Evolutionary conservation across 2,888 invertebrate species (phyloP).

Genomic region (Drosophila pseudotalamancana): DNA sequence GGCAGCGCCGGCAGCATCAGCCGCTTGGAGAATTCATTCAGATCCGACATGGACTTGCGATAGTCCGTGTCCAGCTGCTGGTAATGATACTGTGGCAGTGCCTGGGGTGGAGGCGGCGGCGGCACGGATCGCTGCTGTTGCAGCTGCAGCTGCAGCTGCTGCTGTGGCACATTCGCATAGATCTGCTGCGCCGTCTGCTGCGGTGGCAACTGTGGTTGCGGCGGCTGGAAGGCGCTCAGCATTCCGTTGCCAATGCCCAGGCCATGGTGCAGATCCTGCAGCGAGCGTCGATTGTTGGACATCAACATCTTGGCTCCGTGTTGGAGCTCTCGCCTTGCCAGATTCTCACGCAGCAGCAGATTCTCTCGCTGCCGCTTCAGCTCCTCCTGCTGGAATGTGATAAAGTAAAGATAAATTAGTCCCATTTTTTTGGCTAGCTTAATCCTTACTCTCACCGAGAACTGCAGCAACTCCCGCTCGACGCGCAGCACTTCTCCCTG

Average conservation of each 20-base stretch:
- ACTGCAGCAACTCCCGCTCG: slow-evolving; percentile 90
- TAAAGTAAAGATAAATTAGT: neutral
- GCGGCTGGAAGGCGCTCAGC: slow-evolving; percentile 56
- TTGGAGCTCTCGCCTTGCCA: slow-evolving; percentile 85
- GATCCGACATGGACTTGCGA: slow-evolving; percentile 86
- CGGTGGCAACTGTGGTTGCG: slow-evolving; percentile 38
- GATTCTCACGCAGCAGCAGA: slow-evolving; percentile 87
- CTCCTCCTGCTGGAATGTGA: slow-evolving; percentile 88
- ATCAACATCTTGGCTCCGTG: slow-evolving; percentile 84
- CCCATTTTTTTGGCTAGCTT: neutral
- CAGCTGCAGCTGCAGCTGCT: slow-evolving; percentile 39
- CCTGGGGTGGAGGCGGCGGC: slow-evolving; percentile 57
- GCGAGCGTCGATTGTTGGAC: slow-evolving; percentile 86
- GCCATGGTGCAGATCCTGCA: slow-evolving; percentile 86
- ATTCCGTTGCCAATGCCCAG: slow-evolving; percentile 64
- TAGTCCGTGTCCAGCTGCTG: slow-evolving; percentile 85
- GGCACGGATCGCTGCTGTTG: slow-evolving; percentile 64
- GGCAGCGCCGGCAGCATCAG: slow-evolving; percentile 81
- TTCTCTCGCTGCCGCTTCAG: slow-evolving; percentile 90
- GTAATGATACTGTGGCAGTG: slow-evolving; percentile 76
- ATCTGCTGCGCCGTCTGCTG: slow-evolving; percentile 57
- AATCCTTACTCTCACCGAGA: slow-evolving; percentile 54
- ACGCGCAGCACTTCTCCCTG: slow-evolving; percentile 91
- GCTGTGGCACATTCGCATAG: slow-evolving; percentile 67
- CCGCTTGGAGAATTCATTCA: slow-evolving; percentile 85